Conservation (phyloP, 1,140 invertebrate genomes). For the Zaprionus ghesquierei region DNA sequence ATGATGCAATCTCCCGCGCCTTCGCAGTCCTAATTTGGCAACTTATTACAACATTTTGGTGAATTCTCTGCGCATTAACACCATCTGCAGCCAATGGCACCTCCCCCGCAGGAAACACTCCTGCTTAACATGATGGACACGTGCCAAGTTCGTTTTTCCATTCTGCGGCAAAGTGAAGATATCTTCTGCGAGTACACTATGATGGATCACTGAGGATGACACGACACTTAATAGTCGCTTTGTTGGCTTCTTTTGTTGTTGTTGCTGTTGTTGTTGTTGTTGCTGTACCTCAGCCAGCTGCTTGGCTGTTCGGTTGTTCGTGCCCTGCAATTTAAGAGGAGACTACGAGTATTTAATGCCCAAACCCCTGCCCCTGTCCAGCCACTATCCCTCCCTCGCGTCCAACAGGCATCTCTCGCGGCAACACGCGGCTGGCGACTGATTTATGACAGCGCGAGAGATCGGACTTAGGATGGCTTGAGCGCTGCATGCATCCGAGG, state of each 20-base stretch:
- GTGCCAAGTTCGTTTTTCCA: slow-evolving; percentile 68
- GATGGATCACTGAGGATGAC: slow-evolving; percentile 75
- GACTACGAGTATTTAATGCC: slow-evolving; percentile 67
- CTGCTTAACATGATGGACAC: slow-evolving; percentile 64
- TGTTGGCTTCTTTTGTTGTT: slow-evolving; percentile 50
- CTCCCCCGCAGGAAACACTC: slow-evolving; percentile 43
- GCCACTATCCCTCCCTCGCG: background rate
- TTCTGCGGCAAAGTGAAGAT: slow-evolving; percentile 11
- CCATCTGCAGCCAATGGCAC: slow-evolving; percentile 11
- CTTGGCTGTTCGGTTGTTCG: slow-evolving; percentile 39
- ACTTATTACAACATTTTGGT: slow-evolving; percentile 59
- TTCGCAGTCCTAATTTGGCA: slow-evolving; percentile 54
- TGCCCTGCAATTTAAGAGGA: slow-evolving; percentile 67
- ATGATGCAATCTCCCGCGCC: slow-evolving; percentile 47
- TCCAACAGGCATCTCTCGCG: background rate
- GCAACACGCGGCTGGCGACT: slow-evolving; percentile 61
- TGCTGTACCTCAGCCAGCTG: slow-evolving; percentile 32
- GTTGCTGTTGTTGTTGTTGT: slow-evolving; percentile 25
- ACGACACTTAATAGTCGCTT: slow-evolving; percentile 70
- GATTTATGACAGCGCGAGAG: slow-evolving; percentile 71
- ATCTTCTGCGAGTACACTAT: slow-evolving; percentile 54
- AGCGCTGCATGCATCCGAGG: slow-evolving; percentile 41
- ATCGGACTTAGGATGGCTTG: slow-evolving; percentile 39
- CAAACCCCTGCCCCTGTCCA: slow-evolving; percentile 28
- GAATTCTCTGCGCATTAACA: slow-evolving; percentile 46